Percentiles rank a stretch among this genome's conserved stretches.
phyloP scores from a whole-genome alignment of 2,888 invertebrate species.

The Dryococelus australis region DNA sequence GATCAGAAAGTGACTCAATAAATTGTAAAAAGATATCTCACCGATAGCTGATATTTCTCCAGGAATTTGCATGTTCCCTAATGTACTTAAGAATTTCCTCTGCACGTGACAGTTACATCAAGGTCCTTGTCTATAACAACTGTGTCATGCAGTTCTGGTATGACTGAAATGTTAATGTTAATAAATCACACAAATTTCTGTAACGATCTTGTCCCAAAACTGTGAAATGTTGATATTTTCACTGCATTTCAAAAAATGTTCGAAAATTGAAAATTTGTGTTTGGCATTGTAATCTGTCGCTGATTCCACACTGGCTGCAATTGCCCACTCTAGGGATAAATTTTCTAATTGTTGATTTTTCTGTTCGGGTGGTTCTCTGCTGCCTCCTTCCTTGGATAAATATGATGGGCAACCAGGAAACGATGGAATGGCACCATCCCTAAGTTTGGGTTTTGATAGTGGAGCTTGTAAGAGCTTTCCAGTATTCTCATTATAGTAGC shows the following conservation, averaged over 20 bases:
- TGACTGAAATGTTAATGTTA: neutral
- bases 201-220: neutral
- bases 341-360: neutral
- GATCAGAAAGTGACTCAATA: neutral
- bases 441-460: neutral
- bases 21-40: neutral
- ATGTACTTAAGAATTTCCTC: neutral
- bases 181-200: neutral
- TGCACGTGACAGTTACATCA: neutral
- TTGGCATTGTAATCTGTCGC: neutral
- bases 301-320: neutral
- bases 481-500: neutral
- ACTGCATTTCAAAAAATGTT: neutral
- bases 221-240: neutral
- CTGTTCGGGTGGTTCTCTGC: neutral
- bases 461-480: neutral
- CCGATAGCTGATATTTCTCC: neutral
- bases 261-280: neutral
- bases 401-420: neutral
- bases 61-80: neutral
- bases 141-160: neutral
- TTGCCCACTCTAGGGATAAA: neutral
- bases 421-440: neutral
- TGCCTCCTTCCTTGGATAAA: neutral
- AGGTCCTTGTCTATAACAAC: neutral